Conservation (phyloP, 2,888 invertebrate species). For the Drosophila ezoana region DNA sequence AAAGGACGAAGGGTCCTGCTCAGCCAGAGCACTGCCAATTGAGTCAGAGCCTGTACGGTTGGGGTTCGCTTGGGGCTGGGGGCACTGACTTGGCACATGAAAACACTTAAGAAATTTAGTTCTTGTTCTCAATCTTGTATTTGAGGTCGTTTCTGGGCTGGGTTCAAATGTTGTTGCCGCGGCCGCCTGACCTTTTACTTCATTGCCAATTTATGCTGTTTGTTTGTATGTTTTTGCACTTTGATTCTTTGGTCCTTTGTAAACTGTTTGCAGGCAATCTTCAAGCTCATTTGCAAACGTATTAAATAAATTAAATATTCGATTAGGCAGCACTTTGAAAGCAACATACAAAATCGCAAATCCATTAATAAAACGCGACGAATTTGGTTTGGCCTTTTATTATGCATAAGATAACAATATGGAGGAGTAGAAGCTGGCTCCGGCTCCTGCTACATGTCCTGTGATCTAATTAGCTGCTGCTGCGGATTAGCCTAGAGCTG, state of each 20-base stretch:
- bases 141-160: conserved; percentile 61
- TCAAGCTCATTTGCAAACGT: conserved; percentile 56
- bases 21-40: conserved; percentile 30
- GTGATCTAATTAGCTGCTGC: conserved; percentile 33
- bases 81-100: conserved; percentile 62
- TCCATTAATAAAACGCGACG: conserved; percentile 38
- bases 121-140: conserved; percentile 79
- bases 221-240: conserved; percentile 24
- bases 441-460: background rate
- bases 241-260: conserved; percentile 30
- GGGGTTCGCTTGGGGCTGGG: background rate
- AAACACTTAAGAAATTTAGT: conserved; percentile 77
- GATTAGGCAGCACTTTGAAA: conserved; percentile 52
- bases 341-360: conserved; percentile 29
- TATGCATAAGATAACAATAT: conserved; percentile 16
- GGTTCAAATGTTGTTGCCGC: conserved; percentile 15
- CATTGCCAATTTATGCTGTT: conserved; percentile 27
- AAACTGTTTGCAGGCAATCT: conserved; percentile 53
- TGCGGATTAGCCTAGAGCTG: conserved; percentile 11
- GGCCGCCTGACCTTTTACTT: conserved; percentile 9
- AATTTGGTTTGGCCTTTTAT: conserved; percentile 5
- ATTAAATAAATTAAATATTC: conserved; percentile 77
- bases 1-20: conserved; percentile 46
- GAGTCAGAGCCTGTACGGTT: background rate
- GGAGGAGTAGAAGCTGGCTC: background rate